phyloP scores from a whole-genome alignment of 2,113 vertebrate genomes.

The Saimiri boliviensis region DNA sequence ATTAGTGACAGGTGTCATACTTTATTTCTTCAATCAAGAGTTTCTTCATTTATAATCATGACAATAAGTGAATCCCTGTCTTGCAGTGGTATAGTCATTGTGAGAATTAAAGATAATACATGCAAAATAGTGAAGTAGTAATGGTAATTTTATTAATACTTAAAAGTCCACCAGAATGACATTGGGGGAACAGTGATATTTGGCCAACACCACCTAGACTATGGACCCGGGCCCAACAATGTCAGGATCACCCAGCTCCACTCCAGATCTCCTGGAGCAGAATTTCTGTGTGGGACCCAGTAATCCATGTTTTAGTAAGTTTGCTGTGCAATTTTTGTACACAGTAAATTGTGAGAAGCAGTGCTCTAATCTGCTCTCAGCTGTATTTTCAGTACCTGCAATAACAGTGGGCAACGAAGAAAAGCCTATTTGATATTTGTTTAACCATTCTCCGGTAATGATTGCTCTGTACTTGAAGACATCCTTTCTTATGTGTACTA shows the following conservation, averaged over 20 bases:
- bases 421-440: background rate
- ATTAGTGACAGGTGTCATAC: background rate
- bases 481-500: background rate
- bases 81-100: background rate
- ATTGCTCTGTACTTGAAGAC: background rate
- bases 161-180: background rate
- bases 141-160: background rate
- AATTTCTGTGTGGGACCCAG: background rate
- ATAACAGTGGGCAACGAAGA: background rate
- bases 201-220: background rate
- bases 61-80: background rate
- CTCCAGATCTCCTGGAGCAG: background rate
- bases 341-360: background rate
- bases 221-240: background rate
- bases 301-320: background rate
- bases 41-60: background rate
- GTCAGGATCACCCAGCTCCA: rapidly evolving
- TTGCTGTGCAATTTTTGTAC: background rate
- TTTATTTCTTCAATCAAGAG: background rate
- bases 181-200: rapidly evolving
- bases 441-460: background rate
- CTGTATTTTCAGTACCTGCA: background rate
- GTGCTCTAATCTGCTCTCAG: background rate
- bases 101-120: background rate
- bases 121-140: background rate